Evolutionary conservation across 2,797 vertebrate genomes (phyloP).

Genomic region (Emys orbicularis): DNA sequence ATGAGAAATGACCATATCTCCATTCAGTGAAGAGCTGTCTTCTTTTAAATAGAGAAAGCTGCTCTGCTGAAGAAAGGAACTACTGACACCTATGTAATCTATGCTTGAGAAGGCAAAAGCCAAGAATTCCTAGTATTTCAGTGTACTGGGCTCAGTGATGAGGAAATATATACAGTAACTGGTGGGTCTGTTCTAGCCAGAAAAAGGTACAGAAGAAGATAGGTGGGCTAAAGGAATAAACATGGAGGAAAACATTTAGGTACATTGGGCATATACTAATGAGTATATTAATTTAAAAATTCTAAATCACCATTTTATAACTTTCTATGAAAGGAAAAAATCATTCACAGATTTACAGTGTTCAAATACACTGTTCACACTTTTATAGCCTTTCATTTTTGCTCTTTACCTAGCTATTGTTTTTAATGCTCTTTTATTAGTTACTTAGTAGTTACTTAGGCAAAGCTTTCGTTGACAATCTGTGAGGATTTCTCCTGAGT

Average conservation of each 20-base stretch:
- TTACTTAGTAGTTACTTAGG: neutral
- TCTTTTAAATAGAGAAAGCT: constrained; percentile 24
- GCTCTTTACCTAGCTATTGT: neutral
- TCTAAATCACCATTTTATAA: neutral
- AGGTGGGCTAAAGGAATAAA: neutral
- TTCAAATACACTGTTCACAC: neutral
- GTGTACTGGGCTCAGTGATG: neutral
- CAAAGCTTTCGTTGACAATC: constrained; percentile 4
- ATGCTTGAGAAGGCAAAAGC: constrained; percentile 29
- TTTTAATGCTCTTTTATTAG: constrained; percentile 12
- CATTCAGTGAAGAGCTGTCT: neutral
- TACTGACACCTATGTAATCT: constrained; percentile 38
- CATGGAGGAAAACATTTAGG: neutral
- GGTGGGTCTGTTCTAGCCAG: neutral
- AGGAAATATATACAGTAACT: constrained; percentile 20
- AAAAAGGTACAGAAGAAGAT: neutral
- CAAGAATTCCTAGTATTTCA: constrained; percentile 1
- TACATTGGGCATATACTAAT: neutral
- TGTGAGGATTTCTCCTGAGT: neutral
- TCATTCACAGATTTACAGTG: neutral
- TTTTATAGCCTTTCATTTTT: constrained; percentile 25
- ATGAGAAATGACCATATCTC: neutral
- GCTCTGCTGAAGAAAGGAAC: constrained; percentile 20
- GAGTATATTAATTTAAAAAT: neutral
- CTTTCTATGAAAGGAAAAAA: neutral